Evolutionary conservation across 2,113 vertebrate species (phyloP).

Genomic region (Pseudois nayaur): DNA sequence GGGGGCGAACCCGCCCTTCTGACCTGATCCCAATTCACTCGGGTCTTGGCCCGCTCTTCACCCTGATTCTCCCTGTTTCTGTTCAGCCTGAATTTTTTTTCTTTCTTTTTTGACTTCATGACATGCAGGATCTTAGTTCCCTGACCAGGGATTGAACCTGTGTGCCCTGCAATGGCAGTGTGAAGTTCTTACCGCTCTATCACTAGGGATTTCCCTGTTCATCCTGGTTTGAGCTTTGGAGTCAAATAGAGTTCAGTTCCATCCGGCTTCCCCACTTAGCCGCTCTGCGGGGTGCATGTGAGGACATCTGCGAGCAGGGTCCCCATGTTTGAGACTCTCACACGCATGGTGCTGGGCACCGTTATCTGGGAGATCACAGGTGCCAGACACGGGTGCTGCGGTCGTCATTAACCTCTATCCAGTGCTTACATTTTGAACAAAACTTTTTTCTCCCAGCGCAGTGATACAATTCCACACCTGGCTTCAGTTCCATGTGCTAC

Average conservation of each 20-base stretch:
- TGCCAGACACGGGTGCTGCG: accelerated
- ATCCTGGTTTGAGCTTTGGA: too few relatives aligned
- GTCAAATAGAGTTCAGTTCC: neutral
- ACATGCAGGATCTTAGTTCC: neutral
- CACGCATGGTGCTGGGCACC: accelerated
- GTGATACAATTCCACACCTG: accelerated
- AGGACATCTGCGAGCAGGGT: accelerated
- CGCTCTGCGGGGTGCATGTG: accelerated
- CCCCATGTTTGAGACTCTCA: accelerated
- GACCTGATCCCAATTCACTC: accelerated
- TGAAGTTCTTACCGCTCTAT: neutral
- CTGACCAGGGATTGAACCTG: neutral
- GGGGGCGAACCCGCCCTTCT: accelerated
- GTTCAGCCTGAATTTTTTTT: neutral
- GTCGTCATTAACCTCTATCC: accelerated
- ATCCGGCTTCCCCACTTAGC: neutral
- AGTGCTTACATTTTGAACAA: neutral
- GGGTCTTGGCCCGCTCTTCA: accelerated
- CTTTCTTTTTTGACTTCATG: neutral
- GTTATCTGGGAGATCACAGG: accelerated
- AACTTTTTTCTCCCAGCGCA: accelerated
- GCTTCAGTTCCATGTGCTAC: accelerated
- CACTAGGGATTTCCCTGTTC: neutral
- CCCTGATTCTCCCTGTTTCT: too few relatives aligned
- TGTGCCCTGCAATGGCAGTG: neutral